These are phyloP conservation scores for Dasyprocta punctata DNA, from an alignment of 2,113 vertebrate species.

Conservation along the genomic window DNA sequence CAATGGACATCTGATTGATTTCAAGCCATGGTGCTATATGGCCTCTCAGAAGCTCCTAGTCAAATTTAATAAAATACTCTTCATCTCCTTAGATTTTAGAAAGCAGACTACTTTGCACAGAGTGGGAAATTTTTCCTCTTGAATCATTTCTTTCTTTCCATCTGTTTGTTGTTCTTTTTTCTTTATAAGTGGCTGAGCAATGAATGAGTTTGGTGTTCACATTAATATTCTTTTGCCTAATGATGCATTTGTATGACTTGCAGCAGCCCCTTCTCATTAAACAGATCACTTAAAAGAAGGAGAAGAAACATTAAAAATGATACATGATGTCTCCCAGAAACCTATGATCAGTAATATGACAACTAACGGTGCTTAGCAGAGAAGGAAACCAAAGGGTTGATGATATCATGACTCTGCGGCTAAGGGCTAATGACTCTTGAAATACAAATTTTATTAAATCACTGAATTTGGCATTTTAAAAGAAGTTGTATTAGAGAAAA, in stretches of 20 bases:
- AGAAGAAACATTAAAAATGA: constrained; percentile 73
- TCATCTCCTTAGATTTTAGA: not conserved
- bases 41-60: not conserved
- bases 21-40: not conserved
- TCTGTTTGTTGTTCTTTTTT: not conserved
- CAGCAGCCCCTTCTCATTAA: constrained; percentile 53
- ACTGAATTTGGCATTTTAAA: constrained; percentile 51
- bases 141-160: not conserved
- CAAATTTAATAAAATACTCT: not conserved
- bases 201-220: not conserved
- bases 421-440: constrained; percentile 61
- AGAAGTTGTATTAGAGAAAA: not conserved
- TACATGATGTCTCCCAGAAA: constrained; percentile 67
- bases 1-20: not conserved
- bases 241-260: constrained; percentile 60
- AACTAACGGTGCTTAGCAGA: constrained; percentile 41
- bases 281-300: constrained; percentile 51
- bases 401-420: constrained; percentile 18
- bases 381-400: constrained; percentile 12
- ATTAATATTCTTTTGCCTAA: constrained; percentile 67
- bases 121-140: not conserved
- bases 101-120: not conserved
- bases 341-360: constrained; percentile 72
- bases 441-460: constrained; percentile 58
- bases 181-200: not conserved